Conservation (phyloP, 2,888 invertebrate species). For the Prostheceraeus crozeri region DNA sequence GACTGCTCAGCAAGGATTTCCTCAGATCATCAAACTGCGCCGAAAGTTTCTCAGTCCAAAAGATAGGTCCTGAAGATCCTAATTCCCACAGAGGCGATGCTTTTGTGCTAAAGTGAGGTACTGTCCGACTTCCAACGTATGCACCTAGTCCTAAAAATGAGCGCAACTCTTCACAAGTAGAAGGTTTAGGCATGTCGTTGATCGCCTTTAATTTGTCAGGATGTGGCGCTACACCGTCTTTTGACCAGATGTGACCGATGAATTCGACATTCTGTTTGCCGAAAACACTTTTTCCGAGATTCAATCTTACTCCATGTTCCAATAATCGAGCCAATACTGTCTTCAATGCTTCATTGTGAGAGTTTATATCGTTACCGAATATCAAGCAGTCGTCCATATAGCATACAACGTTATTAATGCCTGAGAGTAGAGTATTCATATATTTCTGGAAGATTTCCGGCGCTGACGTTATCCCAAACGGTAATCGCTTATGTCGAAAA, state of each 20-base stretch:
- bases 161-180: slow-evolving; percentile 4
- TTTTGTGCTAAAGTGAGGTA: background rate
- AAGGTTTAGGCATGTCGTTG: background rate
- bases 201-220: slow-evolving; percentile 1
- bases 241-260: slow-evolving; percentile 2
- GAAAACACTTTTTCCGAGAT: background rate
- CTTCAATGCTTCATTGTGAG: slow-evolving; percentile 5
- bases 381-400: slow-evolving; percentile 16
- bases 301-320: background rate
- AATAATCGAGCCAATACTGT: background rate
- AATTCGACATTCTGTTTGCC: background rate
- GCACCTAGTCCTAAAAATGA: background rate
- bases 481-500: background rate
- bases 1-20: background rate
- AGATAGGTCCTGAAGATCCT: background rate
- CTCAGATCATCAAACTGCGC: background rate
- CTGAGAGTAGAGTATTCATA: too few species aligned
- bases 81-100: background rate
- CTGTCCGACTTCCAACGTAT: slow-evolving; percentile 5
- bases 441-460: slow-evolving; percentile 22
- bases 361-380: background rate
- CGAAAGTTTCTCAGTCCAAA: background rate
- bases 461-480: slow-evolving; percentile 19
- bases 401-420: background rate
- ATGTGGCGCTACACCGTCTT: background rate